phyloP scores from a whole-genome alignment of 2,888 invertebrate genomes.

The Drosophila cyrtoloma region DNA sequence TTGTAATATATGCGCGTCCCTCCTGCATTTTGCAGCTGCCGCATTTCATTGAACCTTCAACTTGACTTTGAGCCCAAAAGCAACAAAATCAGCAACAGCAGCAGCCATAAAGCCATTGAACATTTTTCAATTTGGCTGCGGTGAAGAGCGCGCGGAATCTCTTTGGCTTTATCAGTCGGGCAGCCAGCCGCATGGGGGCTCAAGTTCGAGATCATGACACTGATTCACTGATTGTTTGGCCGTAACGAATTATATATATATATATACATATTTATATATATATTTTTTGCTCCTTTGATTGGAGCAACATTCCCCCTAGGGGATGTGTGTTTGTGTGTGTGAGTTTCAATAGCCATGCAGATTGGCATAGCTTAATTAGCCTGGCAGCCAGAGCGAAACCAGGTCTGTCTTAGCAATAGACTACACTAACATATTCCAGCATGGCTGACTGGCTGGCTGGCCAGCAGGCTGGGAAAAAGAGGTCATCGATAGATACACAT shows the following conservation, averaged over 20 bases:
- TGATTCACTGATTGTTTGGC: slow-evolving; percentile 65
- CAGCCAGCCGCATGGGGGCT: slow-evolving; percentile 55
- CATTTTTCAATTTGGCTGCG: slow-evolving; percentile 70
- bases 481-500: slow-evolving; percentile 67
- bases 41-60: slow-evolving; percentile 83
- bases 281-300: slow-evolving; percentile 54
- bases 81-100: slow-evolving; percentile 34
- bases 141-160: slow-evolving; percentile 21
- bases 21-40: slow-evolving; percentile 59
- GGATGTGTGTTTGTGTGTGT: slow-evolving; percentile 13
- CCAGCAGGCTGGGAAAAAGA: slow-evolving; percentile 58
- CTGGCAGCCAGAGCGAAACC: slow-evolving; percentile 43
- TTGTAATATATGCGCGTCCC: slow-evolving; percentile 75
- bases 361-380: slow-evolving; percentile 78
- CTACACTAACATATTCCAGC: slow-evolving; percentile 47
- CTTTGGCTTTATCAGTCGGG: slow-evolving; percentile 43
- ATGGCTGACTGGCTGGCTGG: slow-evolving; percentile 16
- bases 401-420: slow-evolving; percentile 42
- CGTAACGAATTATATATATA: slow-evolving; percentile 29
- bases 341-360: slow-evolving; percentile 55
- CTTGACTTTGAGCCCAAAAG: slow-evolving; percentile 78
- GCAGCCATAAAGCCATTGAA: slow-evolving; percentile 52
- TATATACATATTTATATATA: not conserved
- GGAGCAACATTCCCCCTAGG: slow-evolving; percentile 36
- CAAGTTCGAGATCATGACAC: slow-evolving; percentile 82